Evolutionary conservation across 2,797 vertebrate genomes (phyloP).

Genomic region (Iguana delicatissima): DNA sequence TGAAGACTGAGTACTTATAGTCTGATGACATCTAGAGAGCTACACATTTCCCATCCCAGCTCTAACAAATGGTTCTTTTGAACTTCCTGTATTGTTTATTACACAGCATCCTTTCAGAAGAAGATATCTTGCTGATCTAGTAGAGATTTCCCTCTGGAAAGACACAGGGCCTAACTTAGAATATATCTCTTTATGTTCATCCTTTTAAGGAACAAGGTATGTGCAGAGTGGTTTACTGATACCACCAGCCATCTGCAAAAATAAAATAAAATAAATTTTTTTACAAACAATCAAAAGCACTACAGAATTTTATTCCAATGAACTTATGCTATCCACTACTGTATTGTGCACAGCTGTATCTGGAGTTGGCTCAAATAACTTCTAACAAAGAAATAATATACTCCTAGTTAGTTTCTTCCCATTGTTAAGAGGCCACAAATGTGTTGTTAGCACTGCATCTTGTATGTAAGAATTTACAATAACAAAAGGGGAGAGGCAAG

Average conservation of each 20-base stretch:
- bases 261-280: not conserved
- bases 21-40: not conserved
- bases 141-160: not conserved
- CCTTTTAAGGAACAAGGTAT: not conserved
- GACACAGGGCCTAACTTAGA: not conserved
- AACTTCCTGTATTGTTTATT: not conserved
- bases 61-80: not conserved
- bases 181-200: not conserved
- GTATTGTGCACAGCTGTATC: not conserved
- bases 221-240: not conserved
- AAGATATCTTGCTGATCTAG: conserved; percentile 6
- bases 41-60: not conserved
- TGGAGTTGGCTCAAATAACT: not conserved
- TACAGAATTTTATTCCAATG: not conserved
- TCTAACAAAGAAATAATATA: not conserved
- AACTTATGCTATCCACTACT: not conserved
- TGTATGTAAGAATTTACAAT: conserved; percentile 27
- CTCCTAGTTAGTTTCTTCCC: not conserved
- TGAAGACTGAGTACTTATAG: no score
- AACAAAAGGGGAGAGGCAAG: conserved; percentile 15
- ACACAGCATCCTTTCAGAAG: not conserved
- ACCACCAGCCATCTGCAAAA: not conserved
- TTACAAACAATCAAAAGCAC: conserved; percentile 21
- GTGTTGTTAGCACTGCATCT: not conserved
- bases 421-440: conserved; percentile 2